These are phyloP conservation scores for Pangasius djambal DNA, from an alignment of 2,797 vertebrate genomes.

Conservation along the genomic window DNA sequence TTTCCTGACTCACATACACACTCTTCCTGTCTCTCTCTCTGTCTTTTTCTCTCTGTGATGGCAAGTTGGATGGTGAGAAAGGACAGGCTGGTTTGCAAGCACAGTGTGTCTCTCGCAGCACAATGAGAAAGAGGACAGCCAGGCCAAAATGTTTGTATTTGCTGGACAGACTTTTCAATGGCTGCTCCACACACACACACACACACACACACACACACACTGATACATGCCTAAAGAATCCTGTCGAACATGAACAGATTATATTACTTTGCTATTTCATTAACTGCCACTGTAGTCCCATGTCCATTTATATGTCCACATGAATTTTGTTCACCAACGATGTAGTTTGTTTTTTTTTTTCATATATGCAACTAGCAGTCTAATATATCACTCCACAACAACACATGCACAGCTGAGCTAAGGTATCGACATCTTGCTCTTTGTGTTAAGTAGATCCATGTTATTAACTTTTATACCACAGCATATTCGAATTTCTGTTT, in stretches of 20 bases:
- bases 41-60: conserved; percentile 31
- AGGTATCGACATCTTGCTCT: too few species aligned
- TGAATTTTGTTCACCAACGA: not conserved
- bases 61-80: conserved; percentile 54
- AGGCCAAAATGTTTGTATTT: conserved; percentile 61
- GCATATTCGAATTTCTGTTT: not conserved
- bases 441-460: too few species aligned
- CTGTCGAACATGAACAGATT: not conserved
- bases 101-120: conserved; percentile 46
- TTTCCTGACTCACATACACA: conserved; percentile 4
- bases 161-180: conserved; percentile 57
- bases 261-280: conserved; percentile 5
- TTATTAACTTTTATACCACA: not conserved
- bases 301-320: not conserved
- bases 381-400: not conserved
- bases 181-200: not conserved
- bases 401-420: not conserved
- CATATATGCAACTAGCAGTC: not conserved
- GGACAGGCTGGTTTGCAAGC: conserved; percentile 60
- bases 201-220: conserved; percentile 56
- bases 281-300: not conserved
- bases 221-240: not conserved
- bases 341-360: not conserved
- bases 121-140: conserved; percentile 62
- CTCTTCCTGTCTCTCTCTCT: not conserved